These are phyloP conservation scores for Climacteris rufus DNA, from an alignment of 2,113 vertebrate species.

Conservation along the genomic window DNA sequence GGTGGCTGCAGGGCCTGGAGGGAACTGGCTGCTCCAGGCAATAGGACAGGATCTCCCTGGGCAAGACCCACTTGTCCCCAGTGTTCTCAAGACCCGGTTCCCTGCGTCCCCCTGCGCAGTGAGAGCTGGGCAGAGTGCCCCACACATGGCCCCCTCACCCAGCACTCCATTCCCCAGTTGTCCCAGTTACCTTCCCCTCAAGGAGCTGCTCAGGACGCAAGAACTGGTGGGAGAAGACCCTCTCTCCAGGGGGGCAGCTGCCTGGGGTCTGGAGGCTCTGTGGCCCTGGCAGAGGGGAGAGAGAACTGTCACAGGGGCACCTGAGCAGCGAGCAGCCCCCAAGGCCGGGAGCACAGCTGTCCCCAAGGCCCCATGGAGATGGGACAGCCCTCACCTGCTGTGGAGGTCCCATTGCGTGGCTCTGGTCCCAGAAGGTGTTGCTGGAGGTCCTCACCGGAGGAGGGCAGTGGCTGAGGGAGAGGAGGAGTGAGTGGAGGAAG, in stretches of 20 bases:
- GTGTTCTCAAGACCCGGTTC: not conserved
- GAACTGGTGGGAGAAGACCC: slow-evolving; percentile 81
- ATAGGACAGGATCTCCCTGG: not conserved
- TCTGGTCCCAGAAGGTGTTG: slow-evolving; percentile 55
- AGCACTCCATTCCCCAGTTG: not conserved
- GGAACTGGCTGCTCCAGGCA: not conserved
- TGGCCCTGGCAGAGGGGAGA: slow-evolving; percentile 49
- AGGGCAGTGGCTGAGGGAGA: slow-evolving; percentile 73
- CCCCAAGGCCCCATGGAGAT: not conserved
- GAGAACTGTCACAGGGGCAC: not conserved
- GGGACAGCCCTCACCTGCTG: slow-evolving; percentile 67
- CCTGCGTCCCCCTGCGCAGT: not conserved
- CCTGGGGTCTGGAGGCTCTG: slow-evolving; percentile 62
- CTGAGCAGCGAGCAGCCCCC: not conserved
- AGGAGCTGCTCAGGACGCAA: slow-evolving; percentile 86
- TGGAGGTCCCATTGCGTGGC: slow-evolving; percentile 54
- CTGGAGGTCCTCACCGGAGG: slow-evolving; percentile 74
- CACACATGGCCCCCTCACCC: not conserved
- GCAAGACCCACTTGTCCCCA: not conserved
- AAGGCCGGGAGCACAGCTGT: not conserved
- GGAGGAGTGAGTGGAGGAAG: not conserved
- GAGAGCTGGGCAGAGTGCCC: not conserved
- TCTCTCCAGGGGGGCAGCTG: slow-evolving; percentile 74
- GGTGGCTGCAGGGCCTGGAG: not conserved
- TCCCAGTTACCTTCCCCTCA: slow-evolving; percentile 83